Base-by-base conservation (phyloP, 2,888 invertebrate species). In the Toxonevra muliebris region DNA sequence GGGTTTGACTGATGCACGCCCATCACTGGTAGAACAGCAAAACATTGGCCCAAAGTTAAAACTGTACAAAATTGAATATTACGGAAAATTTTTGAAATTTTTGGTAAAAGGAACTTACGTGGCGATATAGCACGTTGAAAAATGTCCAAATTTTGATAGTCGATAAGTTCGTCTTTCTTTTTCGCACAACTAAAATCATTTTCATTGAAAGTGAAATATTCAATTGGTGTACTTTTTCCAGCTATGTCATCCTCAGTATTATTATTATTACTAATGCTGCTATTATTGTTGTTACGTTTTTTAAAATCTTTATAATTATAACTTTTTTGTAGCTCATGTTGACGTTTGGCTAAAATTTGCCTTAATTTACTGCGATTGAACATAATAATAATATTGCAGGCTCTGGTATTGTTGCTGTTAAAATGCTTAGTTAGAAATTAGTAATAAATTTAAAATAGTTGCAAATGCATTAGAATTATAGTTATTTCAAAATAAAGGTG, bases 11-110 rank as follows among this genome's bases (percentile, higher is more conserved):
- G 81, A 45, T 78, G 80, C 1, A 88, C 75, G 1, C 88, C 88
- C 60, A 79, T 76, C 0, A 89, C 84, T 0, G 89, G 89, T 81
- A 89, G 83, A 48, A 88, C 68, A 2, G 86, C 87, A 69, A 89
- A 88, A 48, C 84, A 86, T 76, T 88, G 88, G 0, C 87, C 88
- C 63, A 88, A 58, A 54, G 86, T 73, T 58, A 89, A 80, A 19
- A 88, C 87, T 84, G 42, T 2, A 69, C 50, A 55, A 17, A 52
- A 12, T 15, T 30, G n/a, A 13, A 15, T 42, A 45, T 11, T 17
- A 17, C 41, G 17, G 0, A 30, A 54, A 7, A 17, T 52, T 52
- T 52, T 7, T 13, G 52, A 52, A n/a, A 13, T 15, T 50, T 3
- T 45, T 13, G 52, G 12, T 10, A 9, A n/a, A 13, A 7, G 3